These are phyloP conservation scores for Rhyacophila brunnea DNA, from an alignment of 1,140 invertebrate genomes.

Conservation along the genomic window DNA sequence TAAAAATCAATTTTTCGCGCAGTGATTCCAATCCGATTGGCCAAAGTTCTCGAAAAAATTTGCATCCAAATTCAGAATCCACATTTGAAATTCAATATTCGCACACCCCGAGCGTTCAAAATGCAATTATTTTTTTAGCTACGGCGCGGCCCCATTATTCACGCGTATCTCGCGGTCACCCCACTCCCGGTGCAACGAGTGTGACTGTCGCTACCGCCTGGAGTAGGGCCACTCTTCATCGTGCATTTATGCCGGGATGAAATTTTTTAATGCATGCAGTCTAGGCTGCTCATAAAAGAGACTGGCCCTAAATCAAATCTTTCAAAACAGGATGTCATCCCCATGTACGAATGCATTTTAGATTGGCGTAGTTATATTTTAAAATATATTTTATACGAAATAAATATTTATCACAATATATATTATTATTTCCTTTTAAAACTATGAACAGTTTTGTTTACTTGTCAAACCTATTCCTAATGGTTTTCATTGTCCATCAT, in stretches of 20 bases:
- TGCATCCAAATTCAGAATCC: not conserved
- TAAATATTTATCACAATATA: too few relatives aligned
- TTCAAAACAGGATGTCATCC: constrained; percentile 28
- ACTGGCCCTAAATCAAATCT: constrained; percentile 29
- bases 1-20: not conserved
- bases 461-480: too few relatives aligned
- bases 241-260: not conserved
- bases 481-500: too few relatives aligned
- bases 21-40: not conserved
- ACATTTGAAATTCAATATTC: constrained; percentile 2
- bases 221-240: not conserved
- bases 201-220: not conserved
- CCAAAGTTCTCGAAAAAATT: not conserved
- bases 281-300: constrained; percentile 10
- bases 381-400: too few relatives aligned
- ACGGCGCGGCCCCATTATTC: constrained; percentile 5
- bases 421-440: too few relatives aligned
- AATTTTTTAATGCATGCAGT: constrained; percentile 4
- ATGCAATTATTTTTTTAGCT: constrained; percentile 1
- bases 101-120: not conserved
- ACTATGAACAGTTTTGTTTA: too few relatives aligned
- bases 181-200: not conserved
- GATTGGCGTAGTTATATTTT: constrained; percentile 13
- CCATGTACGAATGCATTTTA: constrained; percentile 5
- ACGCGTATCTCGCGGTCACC: constrained; percentile 13